Conservation (phyloP, 2,797 vertebrate genomes). For the Crenuchus spilurus region DNA sequence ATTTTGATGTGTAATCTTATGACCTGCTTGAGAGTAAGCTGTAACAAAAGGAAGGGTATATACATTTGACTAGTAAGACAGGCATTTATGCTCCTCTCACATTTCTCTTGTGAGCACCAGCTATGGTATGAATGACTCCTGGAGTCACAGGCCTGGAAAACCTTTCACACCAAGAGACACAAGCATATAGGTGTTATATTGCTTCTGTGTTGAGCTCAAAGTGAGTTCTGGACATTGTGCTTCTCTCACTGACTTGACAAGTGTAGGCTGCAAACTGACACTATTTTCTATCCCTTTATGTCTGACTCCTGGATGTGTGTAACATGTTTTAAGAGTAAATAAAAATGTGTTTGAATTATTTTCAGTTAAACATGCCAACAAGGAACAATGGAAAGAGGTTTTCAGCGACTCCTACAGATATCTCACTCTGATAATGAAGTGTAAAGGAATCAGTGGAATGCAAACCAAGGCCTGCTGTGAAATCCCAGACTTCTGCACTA, state of each 20-base stretch:
- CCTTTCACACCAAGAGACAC: background rate
- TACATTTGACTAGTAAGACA: background rate
- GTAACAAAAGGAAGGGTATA: background rate
- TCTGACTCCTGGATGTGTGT: background rate
- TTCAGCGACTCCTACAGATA: background rate
- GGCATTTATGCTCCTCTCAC: background rate
- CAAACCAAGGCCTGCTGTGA: slow-evolving; percentile 2
- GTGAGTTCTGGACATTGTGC: background rate
- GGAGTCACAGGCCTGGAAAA: background rate
- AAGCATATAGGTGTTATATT: background rate
- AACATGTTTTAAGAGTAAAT: slow-evolving; percentile 2
- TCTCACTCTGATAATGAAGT: slow-evolving; percentile 14
- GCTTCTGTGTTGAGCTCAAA: background rate
- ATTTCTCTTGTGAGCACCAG: background rate
- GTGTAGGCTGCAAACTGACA: background rate
- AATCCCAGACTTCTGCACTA: background rate
- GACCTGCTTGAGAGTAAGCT: too few relatives aligned
- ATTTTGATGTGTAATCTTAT: background rate
- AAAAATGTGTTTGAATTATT: slow-evolving; percentile 8
- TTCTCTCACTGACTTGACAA: background rate
- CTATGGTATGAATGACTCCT: slow-evolving; percentile 17
- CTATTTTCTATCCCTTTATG: background rate
- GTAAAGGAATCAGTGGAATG: slow-evolving; percentile 29
- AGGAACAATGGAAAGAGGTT: background rate
- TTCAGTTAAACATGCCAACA: background rate